A percentile compares a stretch with the other conserved stretches of the same genome.
Evolutionary conservation across 2,797 vertebrate genomes (phyloP).

Genomic region (Phalanger gymnotis): DNA sequence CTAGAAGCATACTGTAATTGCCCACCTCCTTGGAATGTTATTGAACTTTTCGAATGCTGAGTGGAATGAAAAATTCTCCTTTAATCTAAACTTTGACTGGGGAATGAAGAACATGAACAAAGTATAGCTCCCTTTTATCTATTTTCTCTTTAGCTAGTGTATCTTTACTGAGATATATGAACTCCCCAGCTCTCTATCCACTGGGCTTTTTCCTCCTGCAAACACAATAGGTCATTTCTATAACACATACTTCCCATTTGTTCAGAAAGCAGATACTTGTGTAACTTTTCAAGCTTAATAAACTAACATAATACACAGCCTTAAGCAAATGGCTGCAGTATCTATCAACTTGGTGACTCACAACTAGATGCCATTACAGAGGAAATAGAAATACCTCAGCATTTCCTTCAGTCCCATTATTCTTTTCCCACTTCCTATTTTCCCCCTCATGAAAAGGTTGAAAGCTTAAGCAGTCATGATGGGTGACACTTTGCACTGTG

Average conservation of each 20-base stretch:
- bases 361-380: background rate
- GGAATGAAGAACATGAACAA: background rate
- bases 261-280: constrained; percentile 45
- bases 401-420: background rate
- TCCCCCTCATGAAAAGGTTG: constrained; percentile 36
- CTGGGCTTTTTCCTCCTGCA: background rate
- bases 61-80: background rate
- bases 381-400: background rate
- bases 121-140: background rate
- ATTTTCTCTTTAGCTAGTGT: background rate
- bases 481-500: constrained; percentile 25
- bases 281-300: constrained; percentile 46
- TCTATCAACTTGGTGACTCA: constrained; percentile 25
- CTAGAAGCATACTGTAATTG: background rate
- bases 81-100: constrained; percentile 5
- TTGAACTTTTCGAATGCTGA: background rate
- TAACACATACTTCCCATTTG: constrained; percentile 54
- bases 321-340: constrained; percentile 34
- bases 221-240: background rate
- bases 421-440: constrained; percentile 2
- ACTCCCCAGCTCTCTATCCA: background rate
- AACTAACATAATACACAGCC: constrained; percentile 46
- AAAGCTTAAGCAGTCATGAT: constrained; percentile 44
- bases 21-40: background rate
- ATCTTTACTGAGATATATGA: background rate